Percentiles rank a stretch among this genome's conserved stretches.
Evolutionary conservation across 2,888 invertebrate species (phyloP).

Genomic region (Nineta flava): DNA sequence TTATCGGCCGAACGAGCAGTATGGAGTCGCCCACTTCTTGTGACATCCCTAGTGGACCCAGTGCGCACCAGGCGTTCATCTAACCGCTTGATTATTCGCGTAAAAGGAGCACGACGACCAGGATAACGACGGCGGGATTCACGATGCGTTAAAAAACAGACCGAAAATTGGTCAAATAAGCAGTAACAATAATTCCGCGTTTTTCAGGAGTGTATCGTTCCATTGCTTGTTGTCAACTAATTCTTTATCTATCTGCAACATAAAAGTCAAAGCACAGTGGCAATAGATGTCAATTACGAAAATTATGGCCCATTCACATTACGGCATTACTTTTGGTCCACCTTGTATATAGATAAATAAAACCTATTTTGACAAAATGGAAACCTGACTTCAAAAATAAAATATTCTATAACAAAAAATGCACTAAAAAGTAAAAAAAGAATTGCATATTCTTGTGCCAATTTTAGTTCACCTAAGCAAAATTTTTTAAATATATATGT

Average conservation of each 20-base stretch:
- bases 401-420: too few relatives aligned
- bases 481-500: too few relatives aligned
- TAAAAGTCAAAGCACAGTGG: too few relatives aligned
- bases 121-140: too few relatives aligned
- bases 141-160: neutral
- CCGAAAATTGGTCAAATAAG: neutral
- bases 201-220: neutral
- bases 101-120: constrained; percentile 8
- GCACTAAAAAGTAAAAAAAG: too few relatives aligned
- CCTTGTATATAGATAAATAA: too few relatives aligned
- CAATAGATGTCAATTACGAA: neutral
- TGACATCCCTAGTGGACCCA: constrained; percentile 7
- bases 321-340: neutral
- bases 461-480: too few relatives aligned
- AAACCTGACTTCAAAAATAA: too few relatives aligned
- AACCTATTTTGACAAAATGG: too few relatives aligned
- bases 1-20: constrained; percentile 10
- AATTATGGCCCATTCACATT: too few relatives aligned
- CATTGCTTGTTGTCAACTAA: neutral
- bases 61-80: constrained; percentile 7
- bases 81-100: constrained; percentile 4
- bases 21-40: constrained; percentile 6
- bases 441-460: too few relatives aligned
- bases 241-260: neutral
- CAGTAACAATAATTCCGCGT: neutral